phyloP scores from a whole-genome alignment of 2,888 invertebrate species.

The Pterostichus madidus region DNA sequence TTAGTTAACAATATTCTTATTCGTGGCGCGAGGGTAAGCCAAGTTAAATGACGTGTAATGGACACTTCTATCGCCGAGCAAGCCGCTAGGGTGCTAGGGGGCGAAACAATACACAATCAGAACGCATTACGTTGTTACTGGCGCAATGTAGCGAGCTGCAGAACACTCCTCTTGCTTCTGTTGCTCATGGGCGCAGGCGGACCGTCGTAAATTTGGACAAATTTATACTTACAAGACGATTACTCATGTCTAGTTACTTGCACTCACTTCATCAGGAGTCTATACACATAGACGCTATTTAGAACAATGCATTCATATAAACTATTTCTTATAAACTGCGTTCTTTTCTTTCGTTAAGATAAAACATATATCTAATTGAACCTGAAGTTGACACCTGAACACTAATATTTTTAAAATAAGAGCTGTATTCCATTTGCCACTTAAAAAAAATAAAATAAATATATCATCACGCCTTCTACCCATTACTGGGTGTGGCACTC shows the following conservation, averaged over 20 bases:
- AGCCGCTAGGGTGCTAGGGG: slow-evolving; percentile 70
- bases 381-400: no score
- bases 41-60: slow-evolving; percentile 76
- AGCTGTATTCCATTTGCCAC: no score
- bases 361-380: no score
- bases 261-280: no score
- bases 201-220: slow-evolving; percentile 1
- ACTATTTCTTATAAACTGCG: no score
- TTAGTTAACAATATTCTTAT: slow-evolving; percentile 77
- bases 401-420: no score
- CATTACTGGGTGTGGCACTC: no score
- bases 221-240: background rate
- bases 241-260: background rate
- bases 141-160: slow-evolving; percentile 30
- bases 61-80: slow-evolving; percentile 70
- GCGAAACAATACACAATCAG: slow-evolving; percentile 75
- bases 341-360: no score
- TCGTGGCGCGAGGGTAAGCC: slow-evolving; percentile 72
- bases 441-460: no score
- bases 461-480: no score
- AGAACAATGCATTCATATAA: no score
- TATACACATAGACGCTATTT: no score
- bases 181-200: background rate
- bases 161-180: background rate
- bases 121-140: slow-evolving; percentile 64